phyloP scores from a whole-genome alignment of 2,113 vertebrate genomes.

The Riparia riparia region DNA sequence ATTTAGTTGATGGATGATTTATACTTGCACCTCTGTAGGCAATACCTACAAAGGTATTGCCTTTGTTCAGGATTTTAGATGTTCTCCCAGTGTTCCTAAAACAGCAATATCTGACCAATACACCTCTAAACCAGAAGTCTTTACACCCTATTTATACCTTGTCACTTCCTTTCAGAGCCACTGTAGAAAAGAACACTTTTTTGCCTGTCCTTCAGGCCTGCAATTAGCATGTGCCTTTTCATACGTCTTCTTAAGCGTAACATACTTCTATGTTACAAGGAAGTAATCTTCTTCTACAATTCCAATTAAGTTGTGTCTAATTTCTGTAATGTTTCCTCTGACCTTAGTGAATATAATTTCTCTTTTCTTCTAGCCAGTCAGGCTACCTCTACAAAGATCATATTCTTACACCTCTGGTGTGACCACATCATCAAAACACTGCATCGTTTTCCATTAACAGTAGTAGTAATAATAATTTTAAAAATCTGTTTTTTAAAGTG shows the following conservation, averaged over 20 bases:
- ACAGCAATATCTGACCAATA: background rate
- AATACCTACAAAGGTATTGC: too few species aligned
- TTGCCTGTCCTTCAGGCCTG: background rate
- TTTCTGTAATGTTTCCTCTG: background rate
- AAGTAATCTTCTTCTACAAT: background rate
- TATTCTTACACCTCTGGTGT: background rate
- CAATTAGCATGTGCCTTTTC: background rate
- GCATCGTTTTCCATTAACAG: background rate
- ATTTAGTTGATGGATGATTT: background rate
- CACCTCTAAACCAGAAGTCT: background rate
- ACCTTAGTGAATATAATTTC: background rate
- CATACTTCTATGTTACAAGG: background rate
- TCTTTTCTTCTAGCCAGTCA: background rate
- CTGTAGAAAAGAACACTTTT: background rate
- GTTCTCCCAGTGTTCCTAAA: background rate
- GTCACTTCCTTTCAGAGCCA: background rate
- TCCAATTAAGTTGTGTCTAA: background rate
- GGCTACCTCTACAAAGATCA: background rate
- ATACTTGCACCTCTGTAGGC: background rate
- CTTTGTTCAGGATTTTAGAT: background rate
- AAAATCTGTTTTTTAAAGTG: background rate
- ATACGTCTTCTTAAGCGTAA: background rate
- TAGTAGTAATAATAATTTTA: background rate
- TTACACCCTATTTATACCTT: background rate
- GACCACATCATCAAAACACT: background rate